Conservation (phyloP, 2,797 vertebrate genomes). For the Dermochelys coriacea region DNA sequence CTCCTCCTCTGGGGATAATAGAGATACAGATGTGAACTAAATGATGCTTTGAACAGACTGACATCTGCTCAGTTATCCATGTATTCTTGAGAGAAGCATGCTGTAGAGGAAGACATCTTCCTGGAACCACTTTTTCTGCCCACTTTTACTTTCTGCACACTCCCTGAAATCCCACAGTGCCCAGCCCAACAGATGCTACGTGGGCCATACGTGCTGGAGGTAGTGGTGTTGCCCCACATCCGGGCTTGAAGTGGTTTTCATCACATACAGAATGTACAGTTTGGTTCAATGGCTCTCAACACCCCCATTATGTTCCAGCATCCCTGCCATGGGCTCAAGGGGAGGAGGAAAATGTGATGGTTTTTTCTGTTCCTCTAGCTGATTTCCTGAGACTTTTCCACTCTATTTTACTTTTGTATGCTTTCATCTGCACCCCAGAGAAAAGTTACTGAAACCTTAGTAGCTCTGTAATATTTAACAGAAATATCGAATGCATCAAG, state of each 20-base stretch:
- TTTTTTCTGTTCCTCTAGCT: not conserved
- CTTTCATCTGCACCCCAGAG: not conserved
- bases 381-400: not conserved
- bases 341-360: not conserved
- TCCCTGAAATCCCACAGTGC: not conserved
- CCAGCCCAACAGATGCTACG: not conserved
- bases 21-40: not conserved
- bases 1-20: not conserved
- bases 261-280: not conserved
- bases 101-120: not conserved
- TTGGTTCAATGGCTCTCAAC: not conserved
- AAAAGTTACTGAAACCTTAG: not conserved
- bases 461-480: constrained; percentile 6
- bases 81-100: not conserved
- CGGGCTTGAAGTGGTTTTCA: not conserved
- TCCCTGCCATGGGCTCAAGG: not conserved
- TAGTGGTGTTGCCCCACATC: accelerated
- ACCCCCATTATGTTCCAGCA: not conserved
- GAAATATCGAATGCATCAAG: constrained; percentile 7
- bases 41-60: not conserved
- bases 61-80: not conserved
- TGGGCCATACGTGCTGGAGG: not conserved
- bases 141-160: not conserved
- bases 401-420: not conserved
- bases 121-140: not conserved